phyloP scores from a whole-genome alignment of 2,888 invertebrate genomes.

The Prenolepis imparis region DNA sequence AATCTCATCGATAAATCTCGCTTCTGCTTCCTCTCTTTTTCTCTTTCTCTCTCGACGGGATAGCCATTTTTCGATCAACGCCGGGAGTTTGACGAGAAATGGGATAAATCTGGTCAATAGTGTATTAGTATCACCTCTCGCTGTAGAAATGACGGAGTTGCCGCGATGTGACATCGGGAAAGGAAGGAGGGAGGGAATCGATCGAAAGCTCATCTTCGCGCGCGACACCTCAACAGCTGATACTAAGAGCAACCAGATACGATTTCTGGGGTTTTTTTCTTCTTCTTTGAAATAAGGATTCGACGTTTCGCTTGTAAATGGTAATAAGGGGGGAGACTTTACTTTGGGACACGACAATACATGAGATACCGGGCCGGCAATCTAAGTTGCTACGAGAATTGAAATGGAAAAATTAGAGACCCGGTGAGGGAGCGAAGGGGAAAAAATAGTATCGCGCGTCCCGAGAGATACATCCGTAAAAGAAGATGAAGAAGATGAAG shows the following conservation, averaged over 20 bases:
- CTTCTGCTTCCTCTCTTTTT: neutral
- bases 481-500: neutral
- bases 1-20: conserved; percentile 55
- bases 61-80: conserved; percentile 49
- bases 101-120: conserved; percentile 52
- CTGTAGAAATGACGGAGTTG: conserved; percentile 34
- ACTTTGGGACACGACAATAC: neutral
- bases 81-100: conserved; percentile 36
- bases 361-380: conserved; percentile 1
- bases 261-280: neutral
- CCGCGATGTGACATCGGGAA: conserved; percentile 21
- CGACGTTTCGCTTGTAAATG: conserved; percentile 30
- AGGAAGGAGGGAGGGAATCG: conserved; percentile 30
- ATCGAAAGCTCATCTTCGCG: conserved; percentile 51
- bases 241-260: neutral
- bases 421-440: neutral
- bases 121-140: conserved; percentile 47
- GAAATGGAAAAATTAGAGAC: conserved; percentile 18
- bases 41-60: conserved; percentile 17
- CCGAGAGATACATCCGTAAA: neutral
- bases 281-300: neutral
- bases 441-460: neutral
- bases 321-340: neutral
- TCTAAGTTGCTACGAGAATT: conserved; percentile 23
- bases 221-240: neutral